These are phyloP conservation scores for Stichopus horrens DNA, from an alignment of 53 echinoderm and acorn worm species.

Conservation along the genomic window DNA sequence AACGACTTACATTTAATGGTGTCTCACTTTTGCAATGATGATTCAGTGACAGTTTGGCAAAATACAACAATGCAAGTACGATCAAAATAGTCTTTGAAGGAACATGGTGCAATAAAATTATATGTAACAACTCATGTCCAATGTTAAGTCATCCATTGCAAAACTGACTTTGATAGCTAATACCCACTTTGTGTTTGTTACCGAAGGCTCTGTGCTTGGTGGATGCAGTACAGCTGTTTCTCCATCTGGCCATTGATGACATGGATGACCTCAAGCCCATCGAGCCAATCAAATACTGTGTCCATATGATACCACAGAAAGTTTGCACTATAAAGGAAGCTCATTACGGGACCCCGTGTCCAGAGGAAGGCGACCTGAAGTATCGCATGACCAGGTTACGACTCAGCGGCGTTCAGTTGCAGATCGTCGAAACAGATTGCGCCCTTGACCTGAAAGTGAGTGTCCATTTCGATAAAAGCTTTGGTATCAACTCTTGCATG, in stretches of 20 bases:
- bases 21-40: too few species aligned
- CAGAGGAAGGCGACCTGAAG: slow-evolving; percentile 82
- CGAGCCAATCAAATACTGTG: slow-evolving; percentile 65
- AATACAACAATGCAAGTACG: too few species aligned
- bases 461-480: background rate
- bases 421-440: slow-evolving; percentile 80
- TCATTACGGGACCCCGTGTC: slow-evolving; percentile 71
- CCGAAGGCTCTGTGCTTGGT: slow-evolving; percentile 70
- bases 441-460: slow-evolving; percentile 72
- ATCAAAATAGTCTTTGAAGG: too few species aligned
- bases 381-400: slow-evolving; percentile 84
- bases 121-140: too few species aligned
- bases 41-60: too few species aligned
- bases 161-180: too few species aligned
- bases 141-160: too few species aligned
- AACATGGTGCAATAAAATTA: too few species aligned
- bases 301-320: slow-evolving; percentile 80
- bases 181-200: background rate
- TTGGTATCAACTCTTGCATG: too few species aligned
- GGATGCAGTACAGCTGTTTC: slow-evolving; percentile 69
- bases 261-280: slow-evolving; percentile 78
- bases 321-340: slow-evolving; percentile 71
- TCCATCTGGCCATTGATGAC: slow-evolving; percentile 75
- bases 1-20: too few species aligned
- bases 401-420: slow-evolving; percentile 70